Evolutionary conservation across 2,797 vertebrate genomes (phyloP), one percentile per base, ranked within the genome.

Genomic region (Spatula clypeata): DNA sequence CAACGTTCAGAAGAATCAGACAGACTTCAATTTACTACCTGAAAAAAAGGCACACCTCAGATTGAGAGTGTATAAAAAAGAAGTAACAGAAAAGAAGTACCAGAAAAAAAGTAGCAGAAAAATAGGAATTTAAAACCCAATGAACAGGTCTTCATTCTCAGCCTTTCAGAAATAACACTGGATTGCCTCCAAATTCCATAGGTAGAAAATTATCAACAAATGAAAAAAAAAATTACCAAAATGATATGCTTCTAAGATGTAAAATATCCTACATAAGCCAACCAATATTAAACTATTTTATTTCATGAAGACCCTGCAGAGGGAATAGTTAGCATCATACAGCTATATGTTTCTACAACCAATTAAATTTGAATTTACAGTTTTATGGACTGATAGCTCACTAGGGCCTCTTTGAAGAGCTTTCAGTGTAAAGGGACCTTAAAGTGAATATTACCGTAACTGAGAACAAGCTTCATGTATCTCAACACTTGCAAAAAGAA

Each of bases 361-460:
- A 92, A 82, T 77, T 95, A 73, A 32, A 88, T 85, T 82, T 77
- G 36, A 89, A 92, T 95, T 94, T 81, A 93, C 44, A 79, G 40
- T 10, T 94, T 53, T 57, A 57, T 36, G 49, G 72, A 85, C 67
- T 79, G 29, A 57, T 79, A 87, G 77, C 36, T 97, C 67, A 54
- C 64, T 89, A 67, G 23, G 18, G 34, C 18, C 86, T 79, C 57
- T 77, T 54, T 79, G 57, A 51, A 86, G 82, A 93, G 8, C 15
- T 69, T 90, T 88, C 58, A 70, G 21, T 64, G 47, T 71, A 90
- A 79, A 85, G 84, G 24, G 60, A 89, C 15, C 19, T 73, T 40
- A 61, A 79, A 57, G 64, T 31, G 67, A 82, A 4, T 60, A 87
- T 82, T 73, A 90, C 27, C 0, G 0, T 60, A 93, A 80, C 27